Evolutionary conservation across 2,113 vertebrate genomes (phyloP), one percentile per base, ranked within the genome.

Genomic region (Galemys pyrenaicus): DNA sequence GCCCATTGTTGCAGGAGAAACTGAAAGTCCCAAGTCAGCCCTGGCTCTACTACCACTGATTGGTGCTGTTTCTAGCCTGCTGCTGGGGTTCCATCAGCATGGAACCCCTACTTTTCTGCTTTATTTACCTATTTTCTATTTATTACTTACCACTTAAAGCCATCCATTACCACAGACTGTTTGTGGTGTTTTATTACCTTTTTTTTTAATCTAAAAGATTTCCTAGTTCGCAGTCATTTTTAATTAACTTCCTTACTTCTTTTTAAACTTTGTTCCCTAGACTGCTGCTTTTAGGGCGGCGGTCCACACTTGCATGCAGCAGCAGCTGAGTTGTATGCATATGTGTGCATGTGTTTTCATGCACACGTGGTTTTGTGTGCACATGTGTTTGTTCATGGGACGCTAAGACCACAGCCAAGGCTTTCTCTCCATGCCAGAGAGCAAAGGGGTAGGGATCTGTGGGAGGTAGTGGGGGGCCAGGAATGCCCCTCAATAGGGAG

Each of bases 1-100:
- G 37, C 44, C 35, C 17, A 0, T 68, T 54, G 60, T 41, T 84
- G 60, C 30, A 44, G 17, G n/a, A 68, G 13, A 39, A 30, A 64
- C 7, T 46, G 1, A 58, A 56, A 65, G 70, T 44, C 26, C 49
- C 26, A 2, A 46, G 44, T 44, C 46, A 28, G 13, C 49, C n/a
- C 39, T 73, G 46, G 39, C 64, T 39, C 0, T 41, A 9, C 32
- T 9, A 0, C 22, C 24, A 0, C 20, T 44, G 44, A n/a, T n/a
- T 37, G 51, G 17, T 30, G 39, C 49, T 46, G 22, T 67, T 65
- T 83, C 39, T 62, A 26, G 49, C 12, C 28, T 12, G 2, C 51
- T 7, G 15, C 37, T 32, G 39, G 37, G 71, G 32, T 65, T 94
- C 91, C 65, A 73, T 46, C 75, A 73, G 0, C 30, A 30, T 86